Conservation (phyloP, 2,113 vertebrate species). For the Mobula birostris region DNA sequence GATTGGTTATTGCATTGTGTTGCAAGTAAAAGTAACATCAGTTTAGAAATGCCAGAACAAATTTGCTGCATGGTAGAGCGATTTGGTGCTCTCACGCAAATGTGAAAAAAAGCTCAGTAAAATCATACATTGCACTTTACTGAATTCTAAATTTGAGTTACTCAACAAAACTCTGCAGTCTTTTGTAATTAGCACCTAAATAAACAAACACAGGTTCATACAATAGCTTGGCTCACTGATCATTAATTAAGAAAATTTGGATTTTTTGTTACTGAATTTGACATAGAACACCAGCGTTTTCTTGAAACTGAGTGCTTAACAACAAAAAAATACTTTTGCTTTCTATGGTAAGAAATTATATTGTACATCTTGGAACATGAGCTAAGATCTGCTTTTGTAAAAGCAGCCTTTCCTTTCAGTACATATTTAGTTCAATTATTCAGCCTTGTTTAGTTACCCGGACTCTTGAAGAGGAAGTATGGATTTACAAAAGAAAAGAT, state of each 20-base stretch:
- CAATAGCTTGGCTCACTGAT: not conserved
- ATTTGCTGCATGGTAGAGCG: not conserved
- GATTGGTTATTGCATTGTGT: not conserved
- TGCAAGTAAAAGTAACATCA: not conserved
- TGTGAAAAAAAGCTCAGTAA: not conserved
- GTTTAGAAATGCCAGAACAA: not conserved
- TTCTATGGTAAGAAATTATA: not conserved
- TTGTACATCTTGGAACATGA: conserved; percentile 5
- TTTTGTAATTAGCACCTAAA: not conserved
- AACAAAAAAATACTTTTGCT: conserved; percentile 7
- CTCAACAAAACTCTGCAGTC: not conserved
- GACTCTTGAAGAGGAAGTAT: conserved; percentile 27
- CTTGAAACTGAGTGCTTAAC: not conserved
- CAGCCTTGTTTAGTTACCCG: not conserved
- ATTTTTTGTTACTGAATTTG: not conserved
- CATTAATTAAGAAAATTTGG: not conserved
- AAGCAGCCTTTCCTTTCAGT: not conserved
- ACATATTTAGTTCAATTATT: not conserved
- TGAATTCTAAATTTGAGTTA: conserved; percentile 6
- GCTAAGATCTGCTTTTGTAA: conserved; percentile 19
- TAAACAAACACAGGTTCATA: conserved; percentile 1
- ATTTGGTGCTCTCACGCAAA: not conserved
- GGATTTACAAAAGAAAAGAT: not conserved
- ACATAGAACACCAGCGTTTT: not conserved
- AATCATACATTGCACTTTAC: not conserved